phyloP scores from a whole-genome alignment of 2,797 vertebrate genomes.

The Sylvilagus floridanus region DNA sequence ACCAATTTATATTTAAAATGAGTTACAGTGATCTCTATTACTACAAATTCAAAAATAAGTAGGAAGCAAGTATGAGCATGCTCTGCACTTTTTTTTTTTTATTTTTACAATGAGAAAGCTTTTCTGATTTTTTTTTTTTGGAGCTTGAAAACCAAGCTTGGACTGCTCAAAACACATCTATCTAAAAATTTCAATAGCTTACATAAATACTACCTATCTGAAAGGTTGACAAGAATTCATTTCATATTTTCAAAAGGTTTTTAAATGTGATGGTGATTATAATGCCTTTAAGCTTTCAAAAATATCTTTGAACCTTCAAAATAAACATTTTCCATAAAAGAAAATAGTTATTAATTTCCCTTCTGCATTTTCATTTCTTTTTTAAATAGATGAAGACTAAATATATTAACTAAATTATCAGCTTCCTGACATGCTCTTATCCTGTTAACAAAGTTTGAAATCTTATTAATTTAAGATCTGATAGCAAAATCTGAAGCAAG shows the following conservation, averaged over 20 bases:
- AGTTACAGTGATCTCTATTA: background rate
- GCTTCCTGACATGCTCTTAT: background rate
- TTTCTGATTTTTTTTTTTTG: constrained; percentile 29
- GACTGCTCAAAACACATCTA: background rate
- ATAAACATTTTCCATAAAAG: background rate
- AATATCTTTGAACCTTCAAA: constrained; percentile 1
- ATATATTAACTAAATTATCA: background rate
- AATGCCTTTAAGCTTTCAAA: background rate
- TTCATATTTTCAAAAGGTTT: background rate
- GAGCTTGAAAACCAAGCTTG: background rate
- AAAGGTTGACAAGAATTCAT: constrained; percentile 10
- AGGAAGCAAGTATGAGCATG: background rate
- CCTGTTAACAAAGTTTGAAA: constrained; percentile 16
- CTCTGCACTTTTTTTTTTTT: background rate
- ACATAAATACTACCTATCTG: background rate
- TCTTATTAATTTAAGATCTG: constrained; percentile 60
- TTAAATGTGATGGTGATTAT: background rate
- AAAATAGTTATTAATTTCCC: constrained; percentile 22
- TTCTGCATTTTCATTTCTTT: background rate
- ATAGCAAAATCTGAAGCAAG: constrained; percentile 24
- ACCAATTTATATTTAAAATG: background rate
- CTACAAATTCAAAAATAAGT: background rate
- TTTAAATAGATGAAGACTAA: background rate
- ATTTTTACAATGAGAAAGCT: background rate
- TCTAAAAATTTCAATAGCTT: constrained; percentile 20